Conservation (phyloP, 2,113 vertebrate genomes). For the Spea multiplicata region DNA sequence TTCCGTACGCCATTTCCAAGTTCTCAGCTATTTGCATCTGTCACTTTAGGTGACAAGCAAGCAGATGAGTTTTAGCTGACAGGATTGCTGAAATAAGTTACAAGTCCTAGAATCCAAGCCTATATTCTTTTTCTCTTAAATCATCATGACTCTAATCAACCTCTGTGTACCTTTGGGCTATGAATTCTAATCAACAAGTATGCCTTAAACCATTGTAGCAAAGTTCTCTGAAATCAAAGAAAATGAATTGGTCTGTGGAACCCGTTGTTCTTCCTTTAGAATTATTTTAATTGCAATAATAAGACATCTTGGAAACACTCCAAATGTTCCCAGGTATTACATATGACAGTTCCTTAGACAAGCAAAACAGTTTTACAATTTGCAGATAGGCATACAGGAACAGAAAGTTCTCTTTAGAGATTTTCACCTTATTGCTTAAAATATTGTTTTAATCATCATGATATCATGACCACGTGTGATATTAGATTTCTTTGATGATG, state of each 20-base stretch:
- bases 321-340: neutral
- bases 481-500: no score
- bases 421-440: neutral
- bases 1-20: neutral
- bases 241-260: neutral
- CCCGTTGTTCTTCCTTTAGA: slow-evolving; percentile 1
- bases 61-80: slow-evolving; percentile 14
- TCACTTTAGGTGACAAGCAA: slow-evolving; percentile 23
- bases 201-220: slow-evolving; percentile 13
- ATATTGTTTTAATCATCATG: neutral
- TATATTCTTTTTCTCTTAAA: neutral
- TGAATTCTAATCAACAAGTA: slow-evolving; percentile 9
- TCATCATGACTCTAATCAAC: slow-evolving; percentile 5
- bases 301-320: slow-evolving; percentile 29
- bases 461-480: no score
- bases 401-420: no score
- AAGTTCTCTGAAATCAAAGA: slow-evolving; percentile 1
- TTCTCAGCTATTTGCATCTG: slow-evolving; percentile 20
- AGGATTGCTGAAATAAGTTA: neutral
- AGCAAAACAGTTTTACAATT: slow-evolving; percentile 18
- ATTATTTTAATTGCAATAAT: slow-evolving; percentile 28
- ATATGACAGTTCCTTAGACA: slow-evolving; percentile 10
- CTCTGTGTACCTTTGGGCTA: neutral
- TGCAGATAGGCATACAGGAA: neutral
- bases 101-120: neutral